A percentile compares a stretch with the other conserved stretches of the same genome.
These are phyloP conservation scores for Mythimna loreyi DNA, from an alignment of 2,888 invertebrate species.

Conservation along the genomic window DNA sequence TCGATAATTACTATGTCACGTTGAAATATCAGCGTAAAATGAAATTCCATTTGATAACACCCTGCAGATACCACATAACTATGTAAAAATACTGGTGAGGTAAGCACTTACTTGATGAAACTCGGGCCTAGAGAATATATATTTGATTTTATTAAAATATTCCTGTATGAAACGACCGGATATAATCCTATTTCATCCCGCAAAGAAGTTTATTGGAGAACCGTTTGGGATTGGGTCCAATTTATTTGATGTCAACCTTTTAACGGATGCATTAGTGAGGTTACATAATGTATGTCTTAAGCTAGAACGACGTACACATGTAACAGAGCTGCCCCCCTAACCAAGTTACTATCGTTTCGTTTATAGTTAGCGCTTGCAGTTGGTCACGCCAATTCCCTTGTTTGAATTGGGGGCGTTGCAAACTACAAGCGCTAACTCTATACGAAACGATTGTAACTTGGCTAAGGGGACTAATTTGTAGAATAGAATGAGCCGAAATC, in stretches of 20 bases:
- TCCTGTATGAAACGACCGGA: constrained; percentile 24
- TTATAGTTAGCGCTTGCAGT: too few species aligned
- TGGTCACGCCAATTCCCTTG: too few species aligned
- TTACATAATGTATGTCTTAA: constrained; percentile 1
- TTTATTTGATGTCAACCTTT: constrained; percentile 55
- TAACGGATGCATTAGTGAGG: constrained; percentile 29
- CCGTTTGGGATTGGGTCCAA: constrained; percentile 7
- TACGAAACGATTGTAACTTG: too few species aligned
- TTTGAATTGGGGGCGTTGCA: too few species aligned
- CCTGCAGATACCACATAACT: constrained; percentile 32
- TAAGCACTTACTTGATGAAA: constrained; percentile 63
- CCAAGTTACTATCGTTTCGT: too few species aligned
- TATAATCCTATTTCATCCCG: constrained; percentile 37
- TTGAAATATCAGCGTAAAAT: constrained; percentile 35
- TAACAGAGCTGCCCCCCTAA: too few species aligned
- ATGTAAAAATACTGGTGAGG: constrained; percentile 36
- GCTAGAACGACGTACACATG: neutral
- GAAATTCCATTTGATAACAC: constrained; percentile 35
- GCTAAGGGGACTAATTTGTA: too few species aligned
- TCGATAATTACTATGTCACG: constrained; percentile 33
- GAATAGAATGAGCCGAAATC: too few species aligned
- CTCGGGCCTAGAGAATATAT: constrained; percentile 25
- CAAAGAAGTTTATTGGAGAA: constrained; percentile 19
- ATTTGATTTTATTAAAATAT: constrained; percentile 57
- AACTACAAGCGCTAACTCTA: too few species aligned